phyloP scores from a whole-genome alignment of 2,888 invertebrate species.

The Acholoe squamosa region DNA sequence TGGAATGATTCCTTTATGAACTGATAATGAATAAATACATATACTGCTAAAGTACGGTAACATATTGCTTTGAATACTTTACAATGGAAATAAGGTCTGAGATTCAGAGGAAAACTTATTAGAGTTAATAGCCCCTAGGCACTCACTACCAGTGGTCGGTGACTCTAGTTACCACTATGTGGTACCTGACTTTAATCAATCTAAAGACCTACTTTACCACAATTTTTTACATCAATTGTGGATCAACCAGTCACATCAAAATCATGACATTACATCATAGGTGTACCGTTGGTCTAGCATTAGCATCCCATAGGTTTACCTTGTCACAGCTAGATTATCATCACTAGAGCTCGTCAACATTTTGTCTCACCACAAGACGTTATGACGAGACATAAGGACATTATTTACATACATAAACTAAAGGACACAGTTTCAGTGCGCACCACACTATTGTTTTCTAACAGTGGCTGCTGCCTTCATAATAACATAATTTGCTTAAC shows the following conservation, averaged over 20 bases:
- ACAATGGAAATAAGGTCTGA: neutral
- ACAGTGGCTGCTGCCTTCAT: conserved; percentile 13
- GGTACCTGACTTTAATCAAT: too few species aligned
- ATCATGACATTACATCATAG: too few species aligned
- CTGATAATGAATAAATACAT: neutral
- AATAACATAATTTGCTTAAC: neutral
- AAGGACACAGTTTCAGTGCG: conserved; percentile 3
- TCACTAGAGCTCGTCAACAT: too few species aligned
- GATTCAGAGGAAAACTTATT: neutral
- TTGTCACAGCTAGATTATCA: too few species aligned
- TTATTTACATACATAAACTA: neutral
- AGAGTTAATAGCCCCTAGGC: neutral
- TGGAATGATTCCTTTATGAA: too few species aligned
- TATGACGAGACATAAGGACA: neutral
- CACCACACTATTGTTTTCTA: neutral
- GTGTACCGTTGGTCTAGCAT: too few species aligned
- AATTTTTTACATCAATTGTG: too few species aligned
- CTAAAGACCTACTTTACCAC: too few species aligned
- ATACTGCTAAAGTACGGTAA: neutral
- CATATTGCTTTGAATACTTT: neutral
- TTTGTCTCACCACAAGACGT: too few species aligned
- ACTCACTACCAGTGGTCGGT: neutral
- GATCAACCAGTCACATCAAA: too few species aligned
- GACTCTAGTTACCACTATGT: neutral
- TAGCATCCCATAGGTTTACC: too few species aligned